Evolutionary conservation across 1,140 invertebrate species (phyloP).

Genomic region (Drosophila pachea): DNA sequence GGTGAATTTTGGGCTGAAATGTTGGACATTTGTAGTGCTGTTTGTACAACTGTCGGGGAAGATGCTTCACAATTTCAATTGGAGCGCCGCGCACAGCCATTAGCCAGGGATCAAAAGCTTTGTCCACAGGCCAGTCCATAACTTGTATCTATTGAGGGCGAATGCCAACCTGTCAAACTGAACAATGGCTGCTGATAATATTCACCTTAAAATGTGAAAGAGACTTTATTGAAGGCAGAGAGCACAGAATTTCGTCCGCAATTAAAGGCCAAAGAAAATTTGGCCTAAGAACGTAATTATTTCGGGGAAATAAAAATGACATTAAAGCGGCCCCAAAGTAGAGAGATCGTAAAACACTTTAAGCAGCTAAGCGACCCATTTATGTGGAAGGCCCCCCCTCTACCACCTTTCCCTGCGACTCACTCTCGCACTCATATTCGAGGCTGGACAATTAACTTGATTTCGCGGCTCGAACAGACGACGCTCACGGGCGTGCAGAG

Average conservation of each 20-base stretch:
- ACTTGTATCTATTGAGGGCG: slow-evolving; percentile 1
- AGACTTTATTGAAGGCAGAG: slow-evolving; percentile 1
- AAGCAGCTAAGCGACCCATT: slow-evolving; percentile 49
- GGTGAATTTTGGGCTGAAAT: slow-evolving; percentile 29
- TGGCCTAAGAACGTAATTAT: slow-evolving; percentile 51
- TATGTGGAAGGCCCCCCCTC: slow-evolving; percentile 26
- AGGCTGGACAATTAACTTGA: slow-evolving; percentile 38
- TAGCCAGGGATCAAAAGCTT: background rate
- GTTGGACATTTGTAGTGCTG: slow-evolving; percentile 31
- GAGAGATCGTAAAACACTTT: slow-evolving; percentile 55
- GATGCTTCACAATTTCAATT: slow-evolving; percentile 9
- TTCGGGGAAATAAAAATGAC: slow-evolving; percentile 52
- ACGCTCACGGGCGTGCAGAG: slow-evolving; percentile 10
- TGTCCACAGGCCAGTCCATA: background rate
- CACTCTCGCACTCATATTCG: background rate
- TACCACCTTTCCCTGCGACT: too few species aligned
- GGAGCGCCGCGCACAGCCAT: background rate
- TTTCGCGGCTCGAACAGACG: too few species aligned
- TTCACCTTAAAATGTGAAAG: slow-evolving; percentile 1
- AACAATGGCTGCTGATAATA: slow-evolving; percentile 16
- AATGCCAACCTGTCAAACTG: slow-evolving; percentile 11
- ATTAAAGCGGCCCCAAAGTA: slow-evolving; percentile 27
- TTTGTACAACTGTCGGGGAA: slow-evolving; percentile 55
- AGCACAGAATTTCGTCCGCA: slow-evolving; percentile 18
- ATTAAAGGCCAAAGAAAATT: slow-evolving; percentile 27